These are phyloP conservation scores for Drosophila nigrodunni DNA, from an alignment of 1,140 invertebrate genomes.

Conservation along the genomic window DNA sequence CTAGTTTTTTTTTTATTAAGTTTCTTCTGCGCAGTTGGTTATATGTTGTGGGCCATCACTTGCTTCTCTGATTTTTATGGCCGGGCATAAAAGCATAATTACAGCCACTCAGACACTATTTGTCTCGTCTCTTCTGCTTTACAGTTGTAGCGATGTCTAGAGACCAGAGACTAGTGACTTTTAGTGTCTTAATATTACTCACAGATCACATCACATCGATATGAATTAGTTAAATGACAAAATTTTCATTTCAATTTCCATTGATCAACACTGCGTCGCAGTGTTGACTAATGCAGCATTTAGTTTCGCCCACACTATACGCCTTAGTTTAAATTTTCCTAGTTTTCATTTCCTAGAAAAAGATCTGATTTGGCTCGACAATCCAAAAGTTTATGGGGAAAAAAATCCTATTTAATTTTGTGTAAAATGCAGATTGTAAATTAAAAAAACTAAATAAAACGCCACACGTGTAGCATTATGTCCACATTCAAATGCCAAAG, in stretches of 20 bases:
- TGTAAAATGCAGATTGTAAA: conserved; percentile 29
- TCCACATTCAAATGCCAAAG: conserved; percentile 39
- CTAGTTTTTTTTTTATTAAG: conserved; percentile 6
- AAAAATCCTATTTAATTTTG: not conserved
- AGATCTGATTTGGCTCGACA: too few relatives aligned
- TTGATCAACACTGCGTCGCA: not conserved
- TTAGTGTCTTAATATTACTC: not conserved
- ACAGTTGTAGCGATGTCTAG: not conserved
- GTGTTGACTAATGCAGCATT: conserved; percentile 2
- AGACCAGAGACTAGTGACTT: not conserved
- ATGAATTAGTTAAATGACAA: not conserved
- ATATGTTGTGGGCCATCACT: conserved; percentile 5
- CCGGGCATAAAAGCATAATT: conserved; percentile 42
- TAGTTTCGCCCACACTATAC: not conserved
- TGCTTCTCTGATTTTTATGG: conserved; percentile 30
- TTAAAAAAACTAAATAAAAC: conserved; percentile 8
- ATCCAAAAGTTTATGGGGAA: not conserved
- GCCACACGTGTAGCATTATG: conserved; percentile 40
- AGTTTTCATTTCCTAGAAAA: not conserved
- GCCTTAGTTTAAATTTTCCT: not conserved
- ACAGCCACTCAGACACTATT: conserved; percentile 36
- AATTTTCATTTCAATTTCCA: not conserved
- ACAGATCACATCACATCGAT: not conserved
- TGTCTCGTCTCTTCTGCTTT: not conserved
- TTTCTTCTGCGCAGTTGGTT: conserved; percentile 50